Base-by-base conservation (phyloP, 2,113 vertebrate genomes). In the Colinus virginianus region DNA sequence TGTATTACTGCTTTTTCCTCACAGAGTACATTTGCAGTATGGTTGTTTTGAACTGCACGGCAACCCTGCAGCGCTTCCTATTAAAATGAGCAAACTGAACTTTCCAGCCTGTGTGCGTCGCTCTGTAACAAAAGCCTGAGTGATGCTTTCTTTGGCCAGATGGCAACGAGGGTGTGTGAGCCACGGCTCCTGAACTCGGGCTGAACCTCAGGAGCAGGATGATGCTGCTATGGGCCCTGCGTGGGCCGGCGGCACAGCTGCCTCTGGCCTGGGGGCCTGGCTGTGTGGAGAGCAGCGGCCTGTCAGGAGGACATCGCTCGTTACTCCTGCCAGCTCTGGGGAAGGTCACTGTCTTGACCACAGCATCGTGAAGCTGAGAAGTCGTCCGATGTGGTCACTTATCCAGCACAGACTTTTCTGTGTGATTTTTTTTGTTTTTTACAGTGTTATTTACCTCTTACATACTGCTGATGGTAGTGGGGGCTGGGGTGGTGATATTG, bases 131-230 rank as follows among this genome's bases (percentile, higher is more conserved):
- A 89, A 94, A 92, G 84, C 59, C 32, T 2, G 58, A 62, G 89
- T 11, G 68, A 68, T 38, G 61, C 51, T 92, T 94, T 84, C 90
- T 4, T 25, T 3, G 64, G 96, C 88, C 96, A 96, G 96, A 83
- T 67, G 70, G 43, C 34, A 61, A 93, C 82, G 46, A 66, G 25
- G 23, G 71, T 42, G 72, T 72, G 67, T 7, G 81, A 36, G 22
- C 49, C 5, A 19, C n/a, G 34, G 51, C 82, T 84, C 83, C 87
- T 87, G 87, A 96, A 92, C 96, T 95, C 2, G 4, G 87, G 85
- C 87, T 96, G 95, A 96, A 96, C 95, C 96, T 67, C 34, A 49
- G 4, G 1, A 14, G 45, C 38, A 51, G 55, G 18, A 25, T 77
- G 85, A 58, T 72, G 56, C 45, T 36, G 4, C 19, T 20, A 5